Evolutionary conservation across 2,113 vertebrate species (phyloP), one percentile per base, ranked within the genome.

Genomic region (Brienomyrus longianalis): DNA sequence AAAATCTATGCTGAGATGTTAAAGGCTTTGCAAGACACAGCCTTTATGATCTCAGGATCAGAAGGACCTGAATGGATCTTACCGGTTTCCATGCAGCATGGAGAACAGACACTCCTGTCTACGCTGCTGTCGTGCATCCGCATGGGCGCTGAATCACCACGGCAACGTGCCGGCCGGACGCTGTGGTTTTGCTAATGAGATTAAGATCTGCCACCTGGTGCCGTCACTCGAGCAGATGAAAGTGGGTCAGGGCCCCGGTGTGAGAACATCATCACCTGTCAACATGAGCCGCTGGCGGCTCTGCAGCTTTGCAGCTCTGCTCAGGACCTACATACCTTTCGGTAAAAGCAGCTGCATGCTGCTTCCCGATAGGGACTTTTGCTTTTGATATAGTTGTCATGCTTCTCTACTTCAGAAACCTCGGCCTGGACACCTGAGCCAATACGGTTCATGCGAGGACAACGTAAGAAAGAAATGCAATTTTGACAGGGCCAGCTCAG

Each of bases 201-300:
- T 83, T 83, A 83, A 83, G 74, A 89, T 89, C 50, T 43, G 10
- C 80, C 70, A 89, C 48, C 88, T 89, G 50, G 17, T 13, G 21
- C 59, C 27, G 39, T 35, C 23, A n/a, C 86, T 88, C 70, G 56
- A 54, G 50, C 43, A 86, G 59, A 50, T 43, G 23, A 90, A 88
- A 74, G 43, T 86, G 88, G 90, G 88, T 90, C 90, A 89, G 62
- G n/a, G 62, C 48, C 45, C 5, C 23, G 2, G 83, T 23, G 39
- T 13, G 45, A 77, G 74, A 77, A 80, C 35, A 15, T 80, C 74
- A 80, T 80, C 35, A 80, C 74, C 74, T 80, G 74, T 80, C 35
- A 80, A 8, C 74, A 35, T 43, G 35, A 80, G 13, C 13, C 35
- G 1, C 31, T 39, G 10, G 62, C 62, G 13, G 10, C 11, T 52